Evolutionary conservation across 2,797 vertebrate genomes (phyloP), one percentile per base, ranked within the genome.

Genomic region (Nannoperca australis): DNA sequence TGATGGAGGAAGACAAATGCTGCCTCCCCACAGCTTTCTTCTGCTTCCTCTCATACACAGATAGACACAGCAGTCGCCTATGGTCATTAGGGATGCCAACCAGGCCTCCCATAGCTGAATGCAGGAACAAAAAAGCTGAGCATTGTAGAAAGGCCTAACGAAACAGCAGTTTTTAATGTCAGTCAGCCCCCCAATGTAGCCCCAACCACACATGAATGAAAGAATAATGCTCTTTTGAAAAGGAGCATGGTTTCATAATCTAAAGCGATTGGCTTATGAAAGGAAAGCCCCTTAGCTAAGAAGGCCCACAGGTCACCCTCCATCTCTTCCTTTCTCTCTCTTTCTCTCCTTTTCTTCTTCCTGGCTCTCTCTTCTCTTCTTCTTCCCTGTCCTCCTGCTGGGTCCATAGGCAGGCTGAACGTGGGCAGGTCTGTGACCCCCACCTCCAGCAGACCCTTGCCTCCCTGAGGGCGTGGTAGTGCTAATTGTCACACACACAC

Each of bases 191-290:
- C 75, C 72, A 76, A 82, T 75, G 77, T 61, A 76, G 80, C 63
- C 73, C 64, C 76, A 54, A 58, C 70, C 85, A 72, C 83, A 90
- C 84, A 81, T 79, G 84, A 90, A 89, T 88, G 76, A 87, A 89
- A 82, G 89, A 92, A 93, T 90, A 89, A 94, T 84, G 82, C 82
- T 86, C 79, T 76, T 91, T 88, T 89, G 81, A 91, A 85, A 90
- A 79, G 71, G 65, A 85, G 77, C 77, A 76, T 51, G 36, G 83
- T 86, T 93, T 92, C 81, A 89, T 91, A 91, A 92, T 93, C 83
- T 91, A 73, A 78, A 85, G 78, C 78, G 83, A 86, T 68, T 89
- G 76, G 76, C n/a, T 87, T 63, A 83, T 87, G 88, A 92, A 93
- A 88, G 81, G 90, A 88, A 92, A 86, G 84, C 70, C 70, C 80